Evolutionary conservation across 2,888 invertebrate genomes (phyloP), one percentile per base, ranked within the genome.

Genomic region (Thysanoteuthis rhombus): DNA sequence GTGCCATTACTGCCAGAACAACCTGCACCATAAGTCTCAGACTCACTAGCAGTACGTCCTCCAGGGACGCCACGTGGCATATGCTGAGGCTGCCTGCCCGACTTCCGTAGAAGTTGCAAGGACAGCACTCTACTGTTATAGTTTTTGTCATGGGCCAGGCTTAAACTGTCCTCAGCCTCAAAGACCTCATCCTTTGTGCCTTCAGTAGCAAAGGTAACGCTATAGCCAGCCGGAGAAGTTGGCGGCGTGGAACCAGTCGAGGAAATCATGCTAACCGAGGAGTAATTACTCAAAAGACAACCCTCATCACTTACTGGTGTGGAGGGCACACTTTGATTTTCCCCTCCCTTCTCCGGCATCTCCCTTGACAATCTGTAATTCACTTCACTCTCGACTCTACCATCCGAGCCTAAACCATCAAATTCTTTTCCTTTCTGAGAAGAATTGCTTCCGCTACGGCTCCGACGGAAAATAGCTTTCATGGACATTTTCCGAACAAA

Each of bases 371-470:
- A 45, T 92, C 92, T 92, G 38, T 93, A n/a, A 93, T 93, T 47
- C 32, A 39, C 52, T 45, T 39, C 93, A 52, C 32, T 39, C 38
- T 93, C 93, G 19, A 93, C 36, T 52, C 93, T 47, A 58, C 47
- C 52, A 58, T 58, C 47, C 1, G 47, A 58, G 52, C 52, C 36
- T 47, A 93, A 39, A 16, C 47, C 39, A 28, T 93, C 58, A 58
- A 93, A 93, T 52, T 93, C 93, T 58, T 93, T 93, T 47, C 93
- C 52, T 52, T 93, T 93, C 93, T 52, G 93, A 93, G 93, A 47
- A 25, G 52, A 47, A 58, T 47, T 58, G 39, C 58, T 93, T n/a
- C 92, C 92, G 25, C 93, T 93, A 47, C 58, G 42, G 52, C 93
- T 93, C 38, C 93, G 93, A 38, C 93, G 47, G 58, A 93, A 93